Percentiles rank a stretch among this genome's conserved stretches.
Conservation (phyloP, 2,888 invertebrate species). For the Chrysomela aeneicollis region DNA sequence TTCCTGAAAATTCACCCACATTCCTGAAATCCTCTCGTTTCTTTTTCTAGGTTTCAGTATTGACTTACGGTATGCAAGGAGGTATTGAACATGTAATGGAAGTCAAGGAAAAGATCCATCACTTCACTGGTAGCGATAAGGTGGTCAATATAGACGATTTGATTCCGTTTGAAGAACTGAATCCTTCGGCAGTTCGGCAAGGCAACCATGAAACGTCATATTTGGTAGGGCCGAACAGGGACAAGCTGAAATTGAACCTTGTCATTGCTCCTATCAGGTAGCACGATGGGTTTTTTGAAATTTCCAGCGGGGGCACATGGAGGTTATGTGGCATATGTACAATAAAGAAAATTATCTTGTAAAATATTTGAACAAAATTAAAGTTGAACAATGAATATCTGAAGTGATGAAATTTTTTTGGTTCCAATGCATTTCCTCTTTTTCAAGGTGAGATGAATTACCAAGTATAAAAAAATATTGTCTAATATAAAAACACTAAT, state of each 20-base stretch:
- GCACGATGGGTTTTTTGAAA: slow-evolving; percentile 4
- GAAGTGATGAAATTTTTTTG: background rate
- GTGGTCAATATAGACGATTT: slow-evolving; percentile 80
- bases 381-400: background rate
- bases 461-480: no score
- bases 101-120: slow-evolving; percentile 75
- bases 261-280: slow-evolving; percentile 72
- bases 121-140: slow-evolving; percentile 75
- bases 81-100: slow-evolving; percentile 78
- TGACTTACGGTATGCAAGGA: slow-evolving; percentile 79
- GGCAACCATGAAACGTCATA: slow-evolving; percentile 59
- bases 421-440: no score
- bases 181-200: slow-evolving; percentile 59
- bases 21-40: no score
- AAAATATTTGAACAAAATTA: background rate
- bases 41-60: slow-evolving; percentile 67
- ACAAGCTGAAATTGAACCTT: slow-evolving; percentile 79
- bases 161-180: slow-evolving; percentile 79
- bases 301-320: background rate
- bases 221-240: slow-evolving; percentile 72
- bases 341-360: background rate
- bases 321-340: background rate
- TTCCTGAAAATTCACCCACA: no score
- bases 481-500: no score
- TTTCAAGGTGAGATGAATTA: no score